These are phyloP conservation scores for Lamellibrachia luymesi DNA, from an alignment of 1,140 invertebrate genomes.

Conservation along the genomic window DNA sequence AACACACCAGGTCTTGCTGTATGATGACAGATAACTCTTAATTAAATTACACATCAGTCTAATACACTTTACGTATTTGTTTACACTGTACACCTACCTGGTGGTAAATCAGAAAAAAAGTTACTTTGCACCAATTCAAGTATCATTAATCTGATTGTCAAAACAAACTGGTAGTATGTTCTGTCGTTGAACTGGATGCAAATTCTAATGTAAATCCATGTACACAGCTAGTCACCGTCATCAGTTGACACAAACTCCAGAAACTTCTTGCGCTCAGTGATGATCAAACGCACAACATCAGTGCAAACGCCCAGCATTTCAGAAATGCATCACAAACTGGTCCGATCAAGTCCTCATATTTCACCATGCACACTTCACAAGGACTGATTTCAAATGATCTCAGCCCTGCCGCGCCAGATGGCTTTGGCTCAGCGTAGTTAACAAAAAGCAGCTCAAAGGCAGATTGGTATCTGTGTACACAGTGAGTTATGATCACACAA, in stretches of 20 bases:
- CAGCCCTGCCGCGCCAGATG: not conserved
- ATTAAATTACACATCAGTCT: not conserved
- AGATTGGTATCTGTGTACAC: not conserved
- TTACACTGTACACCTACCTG: not conserved
- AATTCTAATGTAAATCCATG: not conserved
- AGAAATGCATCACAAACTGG: not conserved
- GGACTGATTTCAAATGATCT: not conserved
- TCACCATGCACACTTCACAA: not conserved
- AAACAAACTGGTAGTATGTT: not conserved
- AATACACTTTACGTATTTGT: not conserved
- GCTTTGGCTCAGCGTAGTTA: not conserved
- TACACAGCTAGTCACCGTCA: not conserved
- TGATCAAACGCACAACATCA: not conserved
- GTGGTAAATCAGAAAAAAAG: not conserved
- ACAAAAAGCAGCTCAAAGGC: not conserved
- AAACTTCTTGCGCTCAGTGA: not conserved
- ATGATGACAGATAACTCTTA: not conserved
- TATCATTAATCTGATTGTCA: not conserved
- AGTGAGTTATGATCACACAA: not conserved
- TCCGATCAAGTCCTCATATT: not conserved
- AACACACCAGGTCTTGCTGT: too few relatives aligned
- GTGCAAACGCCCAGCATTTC: not conserved
- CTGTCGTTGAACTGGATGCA: not conserved
- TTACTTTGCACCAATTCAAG: not conserved
- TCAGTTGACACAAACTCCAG: not conserved